phyloP scores from a whole-genome alignment of 2,113 vertebrate species.

The Amphiprion ocellaris region DNA sequence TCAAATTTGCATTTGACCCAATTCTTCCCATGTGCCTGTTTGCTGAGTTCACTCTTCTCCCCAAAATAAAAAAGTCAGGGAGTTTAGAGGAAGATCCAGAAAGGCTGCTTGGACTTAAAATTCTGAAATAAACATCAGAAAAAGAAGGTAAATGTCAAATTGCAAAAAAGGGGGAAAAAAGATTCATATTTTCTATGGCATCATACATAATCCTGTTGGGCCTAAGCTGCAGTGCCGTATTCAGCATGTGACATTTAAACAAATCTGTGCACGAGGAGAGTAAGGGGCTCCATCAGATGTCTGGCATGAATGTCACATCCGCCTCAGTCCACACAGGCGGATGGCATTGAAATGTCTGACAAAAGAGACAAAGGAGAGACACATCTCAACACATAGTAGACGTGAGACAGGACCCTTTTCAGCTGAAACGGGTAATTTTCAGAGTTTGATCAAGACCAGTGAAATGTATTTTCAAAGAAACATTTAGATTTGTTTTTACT shows the following conservation, averaged over 20 bases:
- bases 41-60: conserved; percentile 11
- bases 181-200: conserved; percentile 21
- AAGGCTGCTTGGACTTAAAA: neutral
- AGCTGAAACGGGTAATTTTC: neutral
- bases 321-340: neutral
- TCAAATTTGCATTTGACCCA: conserved; percentile 73
- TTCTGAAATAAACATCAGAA: neutral
- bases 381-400: neutral
- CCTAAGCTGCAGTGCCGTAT: conserved; percentile 34
- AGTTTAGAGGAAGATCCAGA: neutral
- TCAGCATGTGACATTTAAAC: conserved; percentile 61
- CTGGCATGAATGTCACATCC: conserved; percentile 47
- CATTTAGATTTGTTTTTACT: too few species aligned
- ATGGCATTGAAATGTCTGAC: neutral
- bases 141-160: conserved; percentile 5
- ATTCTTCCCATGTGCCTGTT: conserved; percentile 48
- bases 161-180: neutral
- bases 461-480: too few species aligned
- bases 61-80: conserved; percentile 31
- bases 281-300: conserved; percentile 22
- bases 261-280: conserved; percentile 38
- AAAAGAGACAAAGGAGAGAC: conserved; percentile 1
- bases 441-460: neutral
- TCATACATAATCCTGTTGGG: conserved; percentile 41
- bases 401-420: neutral